Base-by-base conservation (phyloP, 2,797 vertebrate genomes). In the Dicrostonyx torquatus region DNA sequence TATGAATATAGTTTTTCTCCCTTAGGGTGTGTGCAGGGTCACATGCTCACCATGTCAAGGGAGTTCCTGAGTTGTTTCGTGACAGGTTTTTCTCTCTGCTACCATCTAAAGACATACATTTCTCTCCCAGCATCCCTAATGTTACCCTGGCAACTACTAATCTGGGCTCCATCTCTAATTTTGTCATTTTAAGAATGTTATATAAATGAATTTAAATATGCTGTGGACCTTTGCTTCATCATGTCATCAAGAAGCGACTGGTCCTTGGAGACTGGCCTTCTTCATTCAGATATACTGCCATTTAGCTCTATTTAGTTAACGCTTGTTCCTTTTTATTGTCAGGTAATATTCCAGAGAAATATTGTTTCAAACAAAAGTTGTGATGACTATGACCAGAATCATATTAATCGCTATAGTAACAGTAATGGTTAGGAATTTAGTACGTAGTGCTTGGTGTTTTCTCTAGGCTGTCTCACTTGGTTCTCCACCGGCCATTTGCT, bases 331-430 rank as follows among this genome's bases (percentile, higher is more conserved):
- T 91, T 93, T 48, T 64, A 50, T 76, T 22, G 34, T 34, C 87
- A 48, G 91, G 14, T 40, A 80, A 78, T 85, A 96, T 77, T 95
- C 48, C n/a, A 88, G 29, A 22, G 87, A 64, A 88, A 79, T 68
- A 55, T 24, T 72, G 37, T 76, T 90, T 95, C 64, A 89, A 72
- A 77, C 24, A 86, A 86, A 75, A 75, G 22, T 86, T 37, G 15
- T 79, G 48, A 70, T 34, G 87, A 48, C 79, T 53, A 53, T 55
- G 58, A 40, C 64, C 17, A 73, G 64, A 40, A 13, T 88, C 87
- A 48, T 10, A 22, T 50, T 78, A 48, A 37, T 34, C 79, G 20
- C 17, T 31, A 48, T 45, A 18, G 50, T 78, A 9, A 76, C 14
- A 34, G 37, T 5, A 87, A 84, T 53, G 64, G 6, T 53, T 76